phyloP scores from a whole-genome alignment of 2,113 vertebrate genomes.

The Pelmatolapia mariae region DNA sequence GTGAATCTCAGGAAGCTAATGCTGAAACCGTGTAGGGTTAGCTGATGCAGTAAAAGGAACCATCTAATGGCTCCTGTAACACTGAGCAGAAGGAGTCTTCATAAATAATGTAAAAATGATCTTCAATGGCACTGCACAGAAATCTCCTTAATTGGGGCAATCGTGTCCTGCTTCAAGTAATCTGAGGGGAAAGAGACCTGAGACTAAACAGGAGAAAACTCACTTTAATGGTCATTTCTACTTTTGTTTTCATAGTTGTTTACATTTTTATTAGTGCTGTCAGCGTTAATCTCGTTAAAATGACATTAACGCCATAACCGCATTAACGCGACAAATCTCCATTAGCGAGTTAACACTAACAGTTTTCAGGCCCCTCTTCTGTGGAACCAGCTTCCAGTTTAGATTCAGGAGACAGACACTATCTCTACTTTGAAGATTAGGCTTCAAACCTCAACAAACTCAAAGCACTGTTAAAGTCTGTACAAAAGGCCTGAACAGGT shows the following conservation, averaged over 20 bases:
- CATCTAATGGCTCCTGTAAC: neutral
- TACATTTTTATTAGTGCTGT: neutral
- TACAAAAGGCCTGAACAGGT: neutral
- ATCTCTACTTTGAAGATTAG: neutral
- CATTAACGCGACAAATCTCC: neutral
- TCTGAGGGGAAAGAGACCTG: neutral
- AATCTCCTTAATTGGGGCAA: slow-evolving; percentile 5
- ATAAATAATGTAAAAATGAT: slow-evolving; percentile 14
- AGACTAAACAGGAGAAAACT: neutral
- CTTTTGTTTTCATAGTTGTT: neutral
- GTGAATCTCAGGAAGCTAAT: slow-evolving; percentile 18
- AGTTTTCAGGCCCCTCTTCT: neutral
- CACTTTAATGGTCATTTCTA: neutral
- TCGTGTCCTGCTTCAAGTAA: neutral
- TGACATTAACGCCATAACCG: neutral
- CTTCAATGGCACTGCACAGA: neutral
- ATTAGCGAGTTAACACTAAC: neutral
- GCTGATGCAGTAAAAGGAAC: slow-evolving; percentile 26
- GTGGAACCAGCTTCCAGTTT: neutral
- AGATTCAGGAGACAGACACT: neutral
- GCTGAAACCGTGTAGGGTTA: slow-evolving; percentile 43
- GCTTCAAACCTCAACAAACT: neutral
- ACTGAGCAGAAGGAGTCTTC: neutral
- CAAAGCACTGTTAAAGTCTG: neutral
- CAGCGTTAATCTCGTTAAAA: neutral